These are phyloP conservation scores for Halcyon smyrnensis DNA, from an alignment of 2,797 vertebrate species.

Conservation along the genomic window DNA sequence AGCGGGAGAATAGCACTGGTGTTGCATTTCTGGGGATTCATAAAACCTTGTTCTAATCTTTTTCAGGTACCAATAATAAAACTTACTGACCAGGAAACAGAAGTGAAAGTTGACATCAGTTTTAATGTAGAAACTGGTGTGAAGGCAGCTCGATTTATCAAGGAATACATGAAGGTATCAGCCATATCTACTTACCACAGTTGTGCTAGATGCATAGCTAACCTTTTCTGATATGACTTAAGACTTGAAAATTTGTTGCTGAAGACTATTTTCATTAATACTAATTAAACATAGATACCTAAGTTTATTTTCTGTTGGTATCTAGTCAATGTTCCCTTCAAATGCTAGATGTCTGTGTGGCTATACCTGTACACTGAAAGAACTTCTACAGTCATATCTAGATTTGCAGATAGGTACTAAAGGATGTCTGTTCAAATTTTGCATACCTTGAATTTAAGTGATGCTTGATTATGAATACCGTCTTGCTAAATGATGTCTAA, in stretches of 20 bases:
- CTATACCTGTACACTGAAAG: background rate
- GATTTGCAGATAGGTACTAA: background rate
- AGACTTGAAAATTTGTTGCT: background rate
- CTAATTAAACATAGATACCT: background rate
- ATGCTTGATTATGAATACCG: background rate
- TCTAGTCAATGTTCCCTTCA: background rate
- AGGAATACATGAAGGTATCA: slow-evolving; percentile 93
- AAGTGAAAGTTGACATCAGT: slow-evolving; percentile 98
- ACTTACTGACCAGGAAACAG: slow-evolving; percentile 96
- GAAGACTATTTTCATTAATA: background rate
- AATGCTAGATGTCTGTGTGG: background rate
- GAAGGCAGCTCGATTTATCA: slow-evolving; percentile 95
- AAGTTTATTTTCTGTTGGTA: background rate
- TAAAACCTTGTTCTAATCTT: slow-evolving; percentile 29
- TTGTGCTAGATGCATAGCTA: background rate
- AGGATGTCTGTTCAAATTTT: background rate
- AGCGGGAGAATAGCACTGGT: background rate
- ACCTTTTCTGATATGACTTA: background rate
- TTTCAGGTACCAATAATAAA: slow-evolving; percentile 97
- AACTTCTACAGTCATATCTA: background rate
- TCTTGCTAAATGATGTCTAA: background rate
- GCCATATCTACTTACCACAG: background rate
- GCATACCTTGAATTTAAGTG: background rate
- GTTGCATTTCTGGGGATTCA: background rate
- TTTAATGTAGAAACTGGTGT: slow-evolving; percentile 98